Evolutionary conservation across 1,140 invertebrate species (phyloP), one percentile per base, ranked within the genome.

Genomic region (Battus philenor): DNA sequence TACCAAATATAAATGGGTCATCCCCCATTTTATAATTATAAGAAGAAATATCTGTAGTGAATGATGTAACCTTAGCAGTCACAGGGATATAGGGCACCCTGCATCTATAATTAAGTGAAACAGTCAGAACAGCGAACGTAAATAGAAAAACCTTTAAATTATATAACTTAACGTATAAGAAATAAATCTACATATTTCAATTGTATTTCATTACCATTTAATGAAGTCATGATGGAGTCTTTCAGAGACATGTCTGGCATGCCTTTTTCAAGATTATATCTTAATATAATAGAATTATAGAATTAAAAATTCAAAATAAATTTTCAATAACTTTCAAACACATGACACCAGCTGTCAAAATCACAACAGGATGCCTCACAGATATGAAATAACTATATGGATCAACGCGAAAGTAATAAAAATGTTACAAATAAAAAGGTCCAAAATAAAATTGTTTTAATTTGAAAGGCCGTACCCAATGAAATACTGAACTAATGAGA

Each of bases 51-150:
- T 36, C n/a, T 27, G n/a, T 11, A 27, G 12, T 9, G 45, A 58
- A 46, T 49, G 54, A 63, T 50, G 58, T 43, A 54, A 51, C 36
- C 27, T 32, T 45, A 50, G 55, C 36, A 50, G 51, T 48, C 47
- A 52, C 54, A 36, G 43, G 10, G 18, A 68, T 51, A 58, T 69
- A 66, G 57, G 56, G 56, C 68, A 64, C 47, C 46, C 52, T 34
- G 59, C 47, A 59, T 65, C 79, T 83, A 81, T 72, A 83, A 83
- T 74, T 81, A 76, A 73, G 72, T 56, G 64, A 70, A 68, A 56
- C 44, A 68, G 68, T 73, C 71, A 60, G 69, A 51, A 64, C 44
- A 59, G 50, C 61, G 39, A 64, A 59, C 57, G 61, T 61, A 65
- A 71, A 59, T 68, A 59, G 56, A 44, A 60, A 67, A n/a, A 70